Evolutionary conservation across 2,888 invertebrate species (phyloP), one percentile per base, ranked within the genome.

Genomic region (Ormyrus rosae): DNA sequence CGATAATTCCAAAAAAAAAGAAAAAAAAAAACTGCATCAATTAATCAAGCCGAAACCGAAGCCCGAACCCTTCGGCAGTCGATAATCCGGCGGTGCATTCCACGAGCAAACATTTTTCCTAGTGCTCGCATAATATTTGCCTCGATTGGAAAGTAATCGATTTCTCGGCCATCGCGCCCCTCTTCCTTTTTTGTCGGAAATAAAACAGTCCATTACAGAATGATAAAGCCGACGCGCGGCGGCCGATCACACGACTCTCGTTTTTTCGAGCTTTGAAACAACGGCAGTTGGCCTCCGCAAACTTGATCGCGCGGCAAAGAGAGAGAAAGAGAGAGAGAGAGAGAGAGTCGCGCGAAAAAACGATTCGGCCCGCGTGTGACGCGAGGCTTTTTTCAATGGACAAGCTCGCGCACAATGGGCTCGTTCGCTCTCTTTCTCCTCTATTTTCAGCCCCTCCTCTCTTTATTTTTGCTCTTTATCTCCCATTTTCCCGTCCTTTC

Each of bases 241-340:
- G 34, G 34, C 34, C 34, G 34, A 34, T 34, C 34, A 34, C 34
- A 34, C 45, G 34, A 46, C 63, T 80, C 63, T 80, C 67, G 60
- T 80, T 76, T 63, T 69, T 67, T 48, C 53, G 67, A n/a, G 45
- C 61, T 53, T 64, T 74, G 64, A 65, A 70, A 76, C 80, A 75
- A 76, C 67, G 71, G 50, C 19, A 19, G 45, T 61, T 5, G 46
- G 46, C 45, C 50, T 68, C 11, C 68, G 69, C 76, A 56, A 77
- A 77, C 72, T 64, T 69, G 77, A 72, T 72, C 69, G 71, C 75
- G 53, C 46, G 8, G 0, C 51, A 19, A 51, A n/a, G 48, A 53
- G 11, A 46, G 51, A 51, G 51, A 51, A 3, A 51, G 51, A 0
- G 51, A 51, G 2, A 63, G 11, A 60, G 10, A 63, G 63, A 6